These are phyloP conservation scores for Acanthosepion lycidas DNA, from an alignment of 2,888 invertebrate species.

Conservation along the genomic window DNA sequence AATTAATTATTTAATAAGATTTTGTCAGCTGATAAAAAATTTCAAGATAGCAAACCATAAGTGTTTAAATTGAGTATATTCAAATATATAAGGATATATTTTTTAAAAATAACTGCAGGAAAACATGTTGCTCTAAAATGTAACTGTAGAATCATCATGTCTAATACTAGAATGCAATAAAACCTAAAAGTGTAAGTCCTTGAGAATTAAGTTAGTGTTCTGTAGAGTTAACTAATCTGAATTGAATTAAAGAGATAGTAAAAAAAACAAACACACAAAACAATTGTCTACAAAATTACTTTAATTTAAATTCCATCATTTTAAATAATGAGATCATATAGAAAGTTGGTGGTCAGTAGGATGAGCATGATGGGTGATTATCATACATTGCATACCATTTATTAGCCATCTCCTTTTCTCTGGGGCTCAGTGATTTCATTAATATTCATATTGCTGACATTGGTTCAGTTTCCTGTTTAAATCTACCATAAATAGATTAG, in stretches of 20 bases:
- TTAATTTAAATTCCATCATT: constrained; percentile 4
- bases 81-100: neutral
- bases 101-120: neutral
- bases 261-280: neutral
- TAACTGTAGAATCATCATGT: neutral
- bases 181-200: neutral
- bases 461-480: neutral
- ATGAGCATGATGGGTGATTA: neutral
- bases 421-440: constrained; percentile 33
- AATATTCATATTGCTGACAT: constrained; percentile 33
- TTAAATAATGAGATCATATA: neutral
- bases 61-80: neutral
- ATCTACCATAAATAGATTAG: neutral
- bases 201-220: neutral
- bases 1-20: neutral
- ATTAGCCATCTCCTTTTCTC: neutral
- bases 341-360: neutral
- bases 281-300: neutral
- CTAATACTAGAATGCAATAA: neutral
- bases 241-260: neutral
- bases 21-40: neutral
- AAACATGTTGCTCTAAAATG: neutral
- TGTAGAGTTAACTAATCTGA: neutral
- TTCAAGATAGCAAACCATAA: neutral
- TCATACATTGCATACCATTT: neutral